Base-by-base conservation (phyloP, 1,140 invertebrate species). In the Heliconius hermathena region DNA sequence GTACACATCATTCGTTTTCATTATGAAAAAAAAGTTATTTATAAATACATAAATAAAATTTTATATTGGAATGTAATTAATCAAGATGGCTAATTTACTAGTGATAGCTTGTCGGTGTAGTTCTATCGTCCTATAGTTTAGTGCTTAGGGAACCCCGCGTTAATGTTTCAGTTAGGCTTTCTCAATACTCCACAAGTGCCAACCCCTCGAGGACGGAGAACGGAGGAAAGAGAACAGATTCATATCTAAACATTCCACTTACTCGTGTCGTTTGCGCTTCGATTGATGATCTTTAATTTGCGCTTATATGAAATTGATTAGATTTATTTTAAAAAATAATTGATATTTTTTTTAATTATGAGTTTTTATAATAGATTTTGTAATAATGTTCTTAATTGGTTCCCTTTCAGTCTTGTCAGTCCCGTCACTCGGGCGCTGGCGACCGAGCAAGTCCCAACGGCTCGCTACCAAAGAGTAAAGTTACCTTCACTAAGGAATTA, bases 391-490 rank as follows among this genome's bases (percentile, higher is more conserved):
- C 26, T 66, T 66, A 22, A 57, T 57, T 57, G n/a, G 20, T 22
- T n/a, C 20, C n/a, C 54, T 57, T 20, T 57, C 54, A 66, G 60
- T 29, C 9, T 6, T 66, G 60, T 66, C 26, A 66, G 60, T 66
- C 26, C 11, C 3, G 60, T 66, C 60, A 66, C 22, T 66, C 54
- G 54, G 60, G 11, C 60, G 60, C 60, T 11, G 60, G 60, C 60
- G 60, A 72, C 29, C 71, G 71, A 72, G 36, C 33, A 60, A 78
- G 79, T 71, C 57, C 74, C 73, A 76, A 72, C 73, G 88, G 88
- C 88, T 90, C 91, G 90, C 88, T 92, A 94, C 92, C 92, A 94
- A 94, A 94, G 92, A 94, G 86, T 93, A 89, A 89, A 91, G 92
- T 94, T 94, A 94, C 92, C 92, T 90, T 91, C 91, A 89, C 88